These are phyloP conservation scores for Notarius lentiginosus DNA, from an alignment of 2,113 vertebrate genomes.

Conservation along the genomic window DNA sequence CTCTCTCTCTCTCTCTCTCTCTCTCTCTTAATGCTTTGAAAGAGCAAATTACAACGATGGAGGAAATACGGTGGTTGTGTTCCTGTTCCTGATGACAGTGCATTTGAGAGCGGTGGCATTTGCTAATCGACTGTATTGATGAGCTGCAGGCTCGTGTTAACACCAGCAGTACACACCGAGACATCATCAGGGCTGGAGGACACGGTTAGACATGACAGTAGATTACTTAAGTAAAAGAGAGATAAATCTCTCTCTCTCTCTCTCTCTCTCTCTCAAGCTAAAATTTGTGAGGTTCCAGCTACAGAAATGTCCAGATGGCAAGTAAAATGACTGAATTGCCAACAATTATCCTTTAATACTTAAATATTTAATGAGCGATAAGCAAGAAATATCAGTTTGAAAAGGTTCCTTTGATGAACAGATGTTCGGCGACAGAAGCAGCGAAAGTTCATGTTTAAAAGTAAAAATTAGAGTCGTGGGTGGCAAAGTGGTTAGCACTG, in stretches of 20 bases:
- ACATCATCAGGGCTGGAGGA: conserved; percentile 27
- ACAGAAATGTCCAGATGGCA: neutral
- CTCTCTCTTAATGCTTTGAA: conserved; percentile 3
- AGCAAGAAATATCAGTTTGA: neutral
- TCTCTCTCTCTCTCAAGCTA: neutral
- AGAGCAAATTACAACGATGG: neutral
- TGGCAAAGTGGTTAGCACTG: no score
- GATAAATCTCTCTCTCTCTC: conserved; percentile 5
- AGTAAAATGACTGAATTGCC: neutral
- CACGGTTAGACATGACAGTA: conserved; percentile 38
- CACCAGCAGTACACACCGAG: conserved; percentile 70
- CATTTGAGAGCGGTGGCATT: conserved; percentile 58
- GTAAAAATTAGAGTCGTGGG: neutral
- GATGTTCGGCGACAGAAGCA: neutral
- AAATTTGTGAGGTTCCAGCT: neutral
- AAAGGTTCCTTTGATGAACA: neutral
- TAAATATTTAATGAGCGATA: neutral
- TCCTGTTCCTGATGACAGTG: conserved; percentile 53
- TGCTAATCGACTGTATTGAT: conserved; percentile 72
- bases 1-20: conserved; percentile 29
- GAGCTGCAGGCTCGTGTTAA: conserved; percentile 70
- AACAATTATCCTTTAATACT: neutral
- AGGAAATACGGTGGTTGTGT: conserved; percentile 17
- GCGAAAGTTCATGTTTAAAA: neutral
- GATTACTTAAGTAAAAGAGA: conserved; percentile 21